These are phyloP conservation scores for Perizoma flavofasciatum DNA, from an alignment of 2,888 invertebrate species.

Conservation along the genomic window DNA sequence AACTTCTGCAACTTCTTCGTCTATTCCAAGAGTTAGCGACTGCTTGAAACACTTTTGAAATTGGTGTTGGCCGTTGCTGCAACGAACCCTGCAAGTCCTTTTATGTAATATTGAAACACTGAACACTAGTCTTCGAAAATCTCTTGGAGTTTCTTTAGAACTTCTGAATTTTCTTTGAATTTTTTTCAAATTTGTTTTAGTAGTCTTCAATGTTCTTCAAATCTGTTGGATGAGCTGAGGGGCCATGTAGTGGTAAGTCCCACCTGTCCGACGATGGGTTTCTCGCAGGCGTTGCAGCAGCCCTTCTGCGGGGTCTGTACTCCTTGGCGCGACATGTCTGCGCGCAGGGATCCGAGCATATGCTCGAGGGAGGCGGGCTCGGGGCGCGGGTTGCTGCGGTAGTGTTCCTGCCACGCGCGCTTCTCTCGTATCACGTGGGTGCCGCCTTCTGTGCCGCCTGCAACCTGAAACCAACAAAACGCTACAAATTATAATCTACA, in stretches of 20 bases:
- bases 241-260: slow-evolving; percentile 14
- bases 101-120: background rate
- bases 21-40: background rate
- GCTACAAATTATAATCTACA: slow-evolving; percentile 15
- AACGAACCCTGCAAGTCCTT: background rate
- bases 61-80: background rate
- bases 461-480: slow-evolving; percentile 58
- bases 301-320: slow-evolving; percentile 99
- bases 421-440: slow-evolving; percentile 86
- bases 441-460: slow-evolving; percentile 75
- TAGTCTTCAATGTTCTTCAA: background rate
- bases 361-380: slow-evolving; percentile 85
- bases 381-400: slow-evolving; percentile 84
- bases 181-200: background rate
- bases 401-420: slow-evolving; percentile 81
- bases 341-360: slow-evolving; percentile 97
- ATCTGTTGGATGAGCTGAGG: background rate
- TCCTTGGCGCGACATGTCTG: slow-evolving; percentile 99
- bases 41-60: slow-evolving; percentile 5
- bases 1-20: slow-evolving; percentile 32
- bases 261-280: slow-evolving; percentile 99
- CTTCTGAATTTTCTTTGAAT: background rate
- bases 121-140: slow-evolving; percentile 12
- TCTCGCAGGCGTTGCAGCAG: slow-evolving; percentile 99
- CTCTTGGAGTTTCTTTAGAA: background rate